A percentile compares a stretch with the other conserved stretches of the same genome.
Conservation (phyloP, 1,140 invertebrate genomes). For the Philaenus spumarius region DNA sequence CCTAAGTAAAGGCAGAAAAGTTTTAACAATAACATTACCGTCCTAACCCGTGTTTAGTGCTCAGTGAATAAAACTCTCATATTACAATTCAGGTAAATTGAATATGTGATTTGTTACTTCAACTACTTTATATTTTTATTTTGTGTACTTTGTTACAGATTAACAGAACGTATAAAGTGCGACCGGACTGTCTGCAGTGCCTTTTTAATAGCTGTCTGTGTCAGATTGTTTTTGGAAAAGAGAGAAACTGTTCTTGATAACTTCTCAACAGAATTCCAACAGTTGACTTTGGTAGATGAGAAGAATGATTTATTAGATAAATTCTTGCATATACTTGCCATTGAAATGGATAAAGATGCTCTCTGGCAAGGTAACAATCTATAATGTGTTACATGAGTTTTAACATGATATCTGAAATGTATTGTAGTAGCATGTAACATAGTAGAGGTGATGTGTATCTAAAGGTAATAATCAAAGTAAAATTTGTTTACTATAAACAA, state of each 20-base stretch:
- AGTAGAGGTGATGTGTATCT: not conserved
- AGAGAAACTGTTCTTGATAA: constrained; percentile 54
- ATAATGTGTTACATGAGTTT: not conserved
- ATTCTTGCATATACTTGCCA: constrained; percentile 51
- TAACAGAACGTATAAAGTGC: constrained; percentile 54
- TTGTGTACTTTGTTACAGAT: constrained; percentile 42
- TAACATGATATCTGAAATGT: too few relatives aligned
- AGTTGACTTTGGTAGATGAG: constrained; percentile 68
- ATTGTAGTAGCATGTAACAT: too few relatives aligned
- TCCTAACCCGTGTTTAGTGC: too few relatives aligned
- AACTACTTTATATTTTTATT: too few relatives aligned
- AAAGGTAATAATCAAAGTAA: too few relatives aligned
- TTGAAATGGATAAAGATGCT: constrained; percentile 57
- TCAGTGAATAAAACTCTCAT: too few relatives aligned
- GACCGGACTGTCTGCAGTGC: constrained; percentile 69
- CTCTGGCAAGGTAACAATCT: constrained; percentile 67
- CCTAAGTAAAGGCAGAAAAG: too few relatives aligned
- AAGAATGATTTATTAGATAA: constrained; percentile 66
- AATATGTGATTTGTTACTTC: too few relatives aligned
- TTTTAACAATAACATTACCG: too few relatives aligned
- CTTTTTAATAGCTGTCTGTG: constrained; percentile 72
- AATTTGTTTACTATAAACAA: too few relatives aligned
- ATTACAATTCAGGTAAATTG: too few relatives aligned
- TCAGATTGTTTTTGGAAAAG: constrained; percentile 69
- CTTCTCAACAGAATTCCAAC: constrained; percentile 72